Evolutionary conservation across 2,888 invertebrate genomes (phyloP).

Genomic region (Brachyptera putata): DNA sequence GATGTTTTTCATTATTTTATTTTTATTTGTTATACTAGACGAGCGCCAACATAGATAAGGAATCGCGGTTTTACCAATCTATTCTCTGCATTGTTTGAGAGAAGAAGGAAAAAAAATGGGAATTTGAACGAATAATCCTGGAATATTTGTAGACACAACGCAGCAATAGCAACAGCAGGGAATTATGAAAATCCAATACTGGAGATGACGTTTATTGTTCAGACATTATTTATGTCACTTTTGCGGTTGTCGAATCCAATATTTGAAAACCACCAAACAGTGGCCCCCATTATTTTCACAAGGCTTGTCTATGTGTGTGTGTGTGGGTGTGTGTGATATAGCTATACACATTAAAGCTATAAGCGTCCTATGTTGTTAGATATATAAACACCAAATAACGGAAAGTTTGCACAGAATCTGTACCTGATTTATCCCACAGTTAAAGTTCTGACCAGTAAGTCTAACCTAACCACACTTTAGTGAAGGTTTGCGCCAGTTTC

Average conservation of each 20-base stretch:
- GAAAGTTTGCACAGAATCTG: constrained; percentile 1
- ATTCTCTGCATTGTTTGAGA: background rate
- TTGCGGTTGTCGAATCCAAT: constrained; percentile 30
- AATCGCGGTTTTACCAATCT: constrained; percentile 9
- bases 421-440: constrained; percentile 7
- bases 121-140: background rate
- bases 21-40: background rate
- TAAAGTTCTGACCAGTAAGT: background rate
- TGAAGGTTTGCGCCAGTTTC: too few relatives aligned
- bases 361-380: background rate
- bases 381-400: constrained; percentile 6
- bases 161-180: constrained; percentile 23
- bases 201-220: constrained; percentile 29
- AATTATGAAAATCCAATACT: constrained; percentile 29
- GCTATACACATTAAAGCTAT: background rate
- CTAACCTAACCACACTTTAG: constrained; percentile 4
- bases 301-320: constrained; percentile 3
- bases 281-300: constrained; percentile 24
- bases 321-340: too few relatives aligned
- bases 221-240: constrained; percentile 27
- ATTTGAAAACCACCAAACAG: constrained; percentile 28
- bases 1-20: constrained; percentile 8
- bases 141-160: constrained; percentile 9
- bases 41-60: constrained; percentile 13
- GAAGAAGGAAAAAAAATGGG: background rate